These are phyloP conservation scores for Falco concolor DNA, from an alignment of 2,797 vertebrate genomes.

Conservation along the genomic window DNA sequence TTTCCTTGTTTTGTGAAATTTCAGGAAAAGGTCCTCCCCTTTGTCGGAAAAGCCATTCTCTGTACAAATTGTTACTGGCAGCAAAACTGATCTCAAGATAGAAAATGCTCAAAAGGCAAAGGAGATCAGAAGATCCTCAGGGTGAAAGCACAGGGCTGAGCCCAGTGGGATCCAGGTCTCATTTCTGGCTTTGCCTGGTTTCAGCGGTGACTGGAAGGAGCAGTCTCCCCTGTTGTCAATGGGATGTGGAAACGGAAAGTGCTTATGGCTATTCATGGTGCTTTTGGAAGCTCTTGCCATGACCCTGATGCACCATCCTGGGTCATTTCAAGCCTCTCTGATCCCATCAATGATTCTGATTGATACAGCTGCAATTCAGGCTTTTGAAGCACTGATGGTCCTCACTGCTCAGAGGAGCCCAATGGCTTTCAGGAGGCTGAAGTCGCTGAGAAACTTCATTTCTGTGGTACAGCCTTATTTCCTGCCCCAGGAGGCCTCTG, in stretches of 20 bases:
- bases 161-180: neutral
- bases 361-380: neutral
- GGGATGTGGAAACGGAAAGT: neutral
- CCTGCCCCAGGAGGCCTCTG: neutral
- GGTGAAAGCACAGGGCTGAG: neutral
- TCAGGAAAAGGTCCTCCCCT: neutral
- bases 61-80: no score
- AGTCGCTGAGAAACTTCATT: neutral
- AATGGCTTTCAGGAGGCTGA: neutral
- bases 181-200: neutral
- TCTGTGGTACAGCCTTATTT: neutral
- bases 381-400: rapidly evolving
- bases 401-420: neutral
- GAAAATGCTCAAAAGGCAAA: rapidly evolving
- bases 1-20: neutral
- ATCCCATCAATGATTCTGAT: rapidly evolving
- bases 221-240: neutral
- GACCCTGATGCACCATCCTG: rapidly evolving
- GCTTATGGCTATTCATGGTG: rapidly evolving
- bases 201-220: neutral
- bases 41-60: neutral
- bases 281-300: neutral
- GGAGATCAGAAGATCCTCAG: rapidly evolving
- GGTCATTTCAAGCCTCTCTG: neutral
- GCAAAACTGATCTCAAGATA: neutral